Evolutionary conservation across 2,797 vertebrate genomes (phyloP).

Genomic region (Dryobates pubescens): DNA sequence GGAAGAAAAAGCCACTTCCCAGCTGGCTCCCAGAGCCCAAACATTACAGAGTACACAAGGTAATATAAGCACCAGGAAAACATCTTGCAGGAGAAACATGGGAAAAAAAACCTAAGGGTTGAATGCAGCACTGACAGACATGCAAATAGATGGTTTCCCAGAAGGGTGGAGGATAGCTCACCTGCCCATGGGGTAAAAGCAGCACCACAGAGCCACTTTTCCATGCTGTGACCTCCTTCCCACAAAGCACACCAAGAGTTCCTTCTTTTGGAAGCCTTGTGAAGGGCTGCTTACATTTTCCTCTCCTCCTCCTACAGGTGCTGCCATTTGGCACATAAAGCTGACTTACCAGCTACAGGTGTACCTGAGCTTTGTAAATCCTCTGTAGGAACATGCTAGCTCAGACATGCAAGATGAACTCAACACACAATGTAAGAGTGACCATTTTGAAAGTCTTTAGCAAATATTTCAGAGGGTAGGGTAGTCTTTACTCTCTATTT

Average conservation of each 20-base stretch:
- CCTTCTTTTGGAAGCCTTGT: not conserved
- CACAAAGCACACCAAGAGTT: not conserved
- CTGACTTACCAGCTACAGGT: not conserved
- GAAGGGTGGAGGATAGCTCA: not conserved
- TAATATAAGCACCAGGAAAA: not conserved
- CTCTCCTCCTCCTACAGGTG: not conserved
- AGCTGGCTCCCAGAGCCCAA: not conserved
- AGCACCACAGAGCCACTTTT: not conserved
- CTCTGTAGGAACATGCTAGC: not conserved
- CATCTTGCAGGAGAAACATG: accelerated
- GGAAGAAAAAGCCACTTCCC: not conserved
- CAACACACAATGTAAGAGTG: conserved; percentile 6
- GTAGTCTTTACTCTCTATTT: not conserved
- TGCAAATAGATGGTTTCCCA: not conserved
- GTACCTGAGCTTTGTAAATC: not conserved
- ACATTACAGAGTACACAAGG: not conserved
- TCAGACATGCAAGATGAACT: conserved; percentile 26
- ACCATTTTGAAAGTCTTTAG: not conserved
- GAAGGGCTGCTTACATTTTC: not conserved
- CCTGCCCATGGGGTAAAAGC: not conserved
- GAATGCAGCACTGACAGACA: not conserved
- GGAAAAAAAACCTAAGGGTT: not conserved
- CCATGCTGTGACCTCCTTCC: not conserved
- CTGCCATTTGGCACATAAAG: not conserved
- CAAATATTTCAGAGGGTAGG: not conserved